Percentiles rank a stretch among this genome's conserved stretches.
These are phyloP conservation scores for Uropsilus gracilis DNA, from an alignment of 2,113 vertebrate genomes.

Conservation along the genomic window DNA sequence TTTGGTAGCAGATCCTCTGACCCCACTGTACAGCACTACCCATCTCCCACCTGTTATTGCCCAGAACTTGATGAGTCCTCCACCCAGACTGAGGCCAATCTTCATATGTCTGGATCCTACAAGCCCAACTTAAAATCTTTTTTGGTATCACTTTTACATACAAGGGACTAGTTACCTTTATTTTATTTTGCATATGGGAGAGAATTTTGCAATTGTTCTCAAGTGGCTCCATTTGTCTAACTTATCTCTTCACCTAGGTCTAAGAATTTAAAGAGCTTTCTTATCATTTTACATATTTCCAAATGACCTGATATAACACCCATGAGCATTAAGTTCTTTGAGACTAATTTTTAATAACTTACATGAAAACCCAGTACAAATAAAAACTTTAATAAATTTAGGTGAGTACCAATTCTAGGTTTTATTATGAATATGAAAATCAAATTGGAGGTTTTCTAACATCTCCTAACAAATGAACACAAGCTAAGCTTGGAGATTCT, in stretches of 20 bases:
- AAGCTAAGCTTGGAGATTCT: not conserved
- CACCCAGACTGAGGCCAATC: accelerated
- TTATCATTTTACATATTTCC: not conserved
- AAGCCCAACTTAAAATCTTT: not conserved
- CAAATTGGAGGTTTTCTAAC: not conserved
- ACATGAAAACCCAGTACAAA: not conserved
- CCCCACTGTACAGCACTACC: not conserved
- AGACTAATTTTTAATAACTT: not conserved
- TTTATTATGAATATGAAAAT: conserved; percentile 12
- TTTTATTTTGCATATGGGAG: not conserved
- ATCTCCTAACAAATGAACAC: not conserved
- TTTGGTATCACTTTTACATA: not conserved
- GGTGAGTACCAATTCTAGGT: not conserved
- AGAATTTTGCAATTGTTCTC: not conserved
- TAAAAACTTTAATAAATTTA: not conserved
- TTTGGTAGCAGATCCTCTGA: not conserved
- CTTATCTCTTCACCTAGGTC: not conserved
- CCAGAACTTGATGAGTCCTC: not conserved
- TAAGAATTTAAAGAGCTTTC: not conserved
- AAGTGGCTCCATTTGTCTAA: not conserved
- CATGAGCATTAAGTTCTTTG: not conserved
- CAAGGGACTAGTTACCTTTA: not conserved
- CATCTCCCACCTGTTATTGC: too few species aligned
- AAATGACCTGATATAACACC: not conserved
- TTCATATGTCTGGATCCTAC: not conserved